A percentile compares a stretch with the other conserved stretches of the same genome.
Conservation (phyloP, 2,113 vertebrate genomes). For the Eulacestoma nigropectus region DNA sequence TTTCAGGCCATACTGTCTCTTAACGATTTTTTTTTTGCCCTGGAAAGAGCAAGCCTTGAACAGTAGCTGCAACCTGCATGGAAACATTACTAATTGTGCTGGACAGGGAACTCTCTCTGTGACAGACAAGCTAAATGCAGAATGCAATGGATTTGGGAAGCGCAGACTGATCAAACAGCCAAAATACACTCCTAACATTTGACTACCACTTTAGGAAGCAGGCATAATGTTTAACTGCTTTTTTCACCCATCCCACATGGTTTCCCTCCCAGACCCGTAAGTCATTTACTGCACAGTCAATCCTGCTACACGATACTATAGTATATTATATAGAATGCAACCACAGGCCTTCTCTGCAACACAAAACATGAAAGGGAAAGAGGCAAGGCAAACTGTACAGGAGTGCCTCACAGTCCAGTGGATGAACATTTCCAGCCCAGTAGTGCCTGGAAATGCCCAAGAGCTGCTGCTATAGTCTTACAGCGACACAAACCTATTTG, state of each 20-base stretch:
- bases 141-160: neutral
- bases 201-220: neutral
- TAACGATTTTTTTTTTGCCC: neutral
- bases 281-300: neutral
- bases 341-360: neutral
- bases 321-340: neutral
- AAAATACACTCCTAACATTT: neutral
- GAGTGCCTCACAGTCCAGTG: neutral
- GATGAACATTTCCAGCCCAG: neutral
- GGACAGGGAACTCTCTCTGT: neutral
- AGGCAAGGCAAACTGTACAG: neutral
- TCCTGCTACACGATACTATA: accelerated
- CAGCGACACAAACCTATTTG: neutral
- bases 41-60: neutral
- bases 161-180: neutral
- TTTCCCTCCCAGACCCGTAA: neutral
- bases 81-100: neutral
- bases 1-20: neutral
- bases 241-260: neutral
- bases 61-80: neutral
- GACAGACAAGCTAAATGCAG: neutral
- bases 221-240: neutral
- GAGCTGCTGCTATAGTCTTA: neutral
- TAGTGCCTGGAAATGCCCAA: neutral
- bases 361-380: neutral